Evolutionary conservation across 2,797 vertebrate species (phyloP).

Genomic region (Hephaestus fuliginosus): DNA sequence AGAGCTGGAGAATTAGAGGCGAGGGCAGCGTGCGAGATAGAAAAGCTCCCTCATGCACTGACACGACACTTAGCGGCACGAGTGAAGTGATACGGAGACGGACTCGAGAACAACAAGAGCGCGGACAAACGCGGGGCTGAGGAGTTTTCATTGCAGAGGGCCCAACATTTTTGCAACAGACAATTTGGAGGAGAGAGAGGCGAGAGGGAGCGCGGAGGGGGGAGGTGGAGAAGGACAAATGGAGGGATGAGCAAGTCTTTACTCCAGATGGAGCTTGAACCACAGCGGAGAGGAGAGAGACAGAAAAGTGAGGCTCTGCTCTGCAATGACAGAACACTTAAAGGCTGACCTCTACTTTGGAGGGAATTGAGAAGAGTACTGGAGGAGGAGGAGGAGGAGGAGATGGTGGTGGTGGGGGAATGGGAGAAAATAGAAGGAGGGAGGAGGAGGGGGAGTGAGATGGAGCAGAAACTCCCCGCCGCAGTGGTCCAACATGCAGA

Average conservation of each 20-base stretch:
- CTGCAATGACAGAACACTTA: constrained; percentile 57
- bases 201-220: constrained; percentile 18
- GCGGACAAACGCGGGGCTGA: constrained; percentile 26
- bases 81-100: constrained; percentile 40
- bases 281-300: constrained; percentile 36
- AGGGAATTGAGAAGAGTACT: constrained; percentile 57
- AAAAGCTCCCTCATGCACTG: constrained; percentile 30
- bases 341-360: constrained; percentile 53
- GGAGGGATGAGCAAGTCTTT: constrained; percentile 62
- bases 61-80: constrained; percentile 45
- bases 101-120: constrained; percentile 24
- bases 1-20: constrained; percentile 29
- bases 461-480: constrained; percentile 20
- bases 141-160: constrained; percentile 37
- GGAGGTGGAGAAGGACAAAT: constrained; percentile 51
- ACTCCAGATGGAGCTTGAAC: constrained; percentile 62
- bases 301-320: constrained; percentile 47
- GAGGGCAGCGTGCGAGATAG: constrained; percentile 18
- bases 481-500: constrained; percentile 40
- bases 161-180: constrained; percentile 51
- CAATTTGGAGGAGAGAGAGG: constrained; percentile 59
- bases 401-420: too few species aligned
- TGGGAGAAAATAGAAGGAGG: not conserved
- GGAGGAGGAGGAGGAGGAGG: constrained; percentile 9
- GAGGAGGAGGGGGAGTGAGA: constrained; percentile 1